These are phyloP conservation scores for Echiichthys vipera DNA, from an alignment of 2,797 vertebrate genomes.

Conservation along the genomic window DNA sequence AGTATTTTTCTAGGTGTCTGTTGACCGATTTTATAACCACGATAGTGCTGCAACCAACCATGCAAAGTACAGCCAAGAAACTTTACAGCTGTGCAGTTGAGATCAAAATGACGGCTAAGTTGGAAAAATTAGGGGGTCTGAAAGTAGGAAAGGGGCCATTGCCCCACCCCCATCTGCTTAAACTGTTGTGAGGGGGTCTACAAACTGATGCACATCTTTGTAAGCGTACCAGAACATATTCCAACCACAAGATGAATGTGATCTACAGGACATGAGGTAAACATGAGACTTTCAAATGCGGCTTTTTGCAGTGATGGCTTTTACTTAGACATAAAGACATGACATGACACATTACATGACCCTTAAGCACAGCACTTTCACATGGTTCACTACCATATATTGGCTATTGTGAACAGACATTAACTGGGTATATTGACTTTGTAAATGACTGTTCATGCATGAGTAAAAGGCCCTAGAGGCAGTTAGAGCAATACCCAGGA, in stretches of 20 bases:
- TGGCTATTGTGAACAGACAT: constrained; percentile 35
- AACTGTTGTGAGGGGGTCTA: too few species aligned
- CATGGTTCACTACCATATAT: constrained; percentile 44
- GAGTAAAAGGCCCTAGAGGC: constrained; percentile 41
- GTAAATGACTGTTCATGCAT: constrained; percentile 48
- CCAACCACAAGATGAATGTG: background rate
- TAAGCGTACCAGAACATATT: background rate
- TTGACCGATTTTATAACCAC: too few species aligned
- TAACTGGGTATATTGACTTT: constrained; percentile 50
- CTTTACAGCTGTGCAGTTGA: too few species aligned
- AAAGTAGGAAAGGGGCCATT: too few species aligned
- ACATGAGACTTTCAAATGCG: background rate
- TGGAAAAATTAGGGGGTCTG: too few species aligned
- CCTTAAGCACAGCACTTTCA: constrained; percentile 33
- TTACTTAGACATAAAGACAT: constrained; percentile 51
- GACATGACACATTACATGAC: constrained; percentile 36
- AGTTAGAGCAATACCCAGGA: constrained; percentile 39
- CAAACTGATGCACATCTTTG: background rate
- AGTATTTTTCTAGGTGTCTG: too few species aligned
- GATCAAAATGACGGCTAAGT: too few species aligned
- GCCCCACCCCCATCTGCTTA: too few species aligned
- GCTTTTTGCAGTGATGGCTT: constrained; percentile 46
- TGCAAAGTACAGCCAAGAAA: too few species aligned
- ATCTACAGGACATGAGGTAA: constrained; percentile 14
- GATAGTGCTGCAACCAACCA: too few species aligned